Evolutionary conservation across 2,797 vertebrate genomes (phyloP), one percentile per base, ranked within the genome.

Genomic region (Nyctalus aviator): DNA sequence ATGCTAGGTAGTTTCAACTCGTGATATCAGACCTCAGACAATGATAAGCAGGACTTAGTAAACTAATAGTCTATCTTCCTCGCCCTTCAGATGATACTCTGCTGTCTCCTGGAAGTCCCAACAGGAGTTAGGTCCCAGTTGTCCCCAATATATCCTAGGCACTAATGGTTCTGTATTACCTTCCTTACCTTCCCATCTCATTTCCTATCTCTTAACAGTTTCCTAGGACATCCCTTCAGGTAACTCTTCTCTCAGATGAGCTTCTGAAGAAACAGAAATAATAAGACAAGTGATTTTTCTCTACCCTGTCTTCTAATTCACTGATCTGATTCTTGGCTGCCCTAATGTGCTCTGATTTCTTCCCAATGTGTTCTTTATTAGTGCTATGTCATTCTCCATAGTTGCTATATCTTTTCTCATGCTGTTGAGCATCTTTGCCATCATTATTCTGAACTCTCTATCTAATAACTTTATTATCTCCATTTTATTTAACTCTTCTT

Each of bases 211-310:
- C 46, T 20, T 82, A 30, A 41, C n/a, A 76, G 20, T 66, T 71
- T 89, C 35, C 37, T 76, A 20, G 32, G 17, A 17, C 78, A 23
- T 25, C 3, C 50, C 46, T 71, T 9, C 27, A 81, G 46, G 57
- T 77, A 75, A 85, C 75, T 76, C 27, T 84, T 90, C 9, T 64
- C 84, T 92, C 46, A 77, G 25, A 62, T 83, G 77, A 69, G 18
- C 15, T 86, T 90, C 57, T 83, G 23, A 66, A 89, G 32, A 32
- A 83, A 86, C 5, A 23, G 48, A 77, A 25, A 46, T 44, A 72
- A 41, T 11, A 53, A 93, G 27, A 85, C 15, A 88, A 69, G 57
- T 59, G 25, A 30, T 30, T 30, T 62, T 62, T 62, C 59, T 62
- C 59, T 62, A 30, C 12, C 27, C 59, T 30, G 25, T 62, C 27